Evolutionary conservation across 2,113 vertebrate species (phyloP).

Genomic region (Chlamydotis undulata): DNA sequence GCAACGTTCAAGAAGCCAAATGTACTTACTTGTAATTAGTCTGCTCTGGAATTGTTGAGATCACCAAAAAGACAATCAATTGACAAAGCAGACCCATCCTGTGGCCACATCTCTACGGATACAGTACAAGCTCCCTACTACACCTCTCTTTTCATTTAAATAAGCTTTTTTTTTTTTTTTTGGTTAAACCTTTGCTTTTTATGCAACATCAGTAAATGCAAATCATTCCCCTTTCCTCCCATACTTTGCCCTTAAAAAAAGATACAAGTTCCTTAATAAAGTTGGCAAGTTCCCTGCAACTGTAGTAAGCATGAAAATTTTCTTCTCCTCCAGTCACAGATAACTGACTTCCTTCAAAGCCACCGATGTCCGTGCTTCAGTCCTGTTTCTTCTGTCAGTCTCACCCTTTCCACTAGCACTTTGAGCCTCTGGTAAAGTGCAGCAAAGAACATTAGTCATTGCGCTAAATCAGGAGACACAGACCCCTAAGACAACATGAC

Average conservation of each 20-base stretch:
- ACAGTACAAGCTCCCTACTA: not conserved
- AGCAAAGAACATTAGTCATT: not conserved
- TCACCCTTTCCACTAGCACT: not conserved
- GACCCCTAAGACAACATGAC: not conserved
- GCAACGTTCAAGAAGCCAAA: not conserved
- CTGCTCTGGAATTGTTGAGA: not conserved
- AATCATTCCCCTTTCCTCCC: not conserved
- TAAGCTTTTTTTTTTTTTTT: not conserved
- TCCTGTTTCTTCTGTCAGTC: not conserved
- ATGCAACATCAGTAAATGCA: not conserved
- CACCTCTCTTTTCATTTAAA: not conserved
- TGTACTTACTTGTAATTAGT: not conserved
- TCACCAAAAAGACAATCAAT: not conserved
- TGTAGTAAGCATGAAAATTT: not conserved
- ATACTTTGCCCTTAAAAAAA: not conserved
- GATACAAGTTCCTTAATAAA: not conserved
- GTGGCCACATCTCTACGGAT: not conserved
- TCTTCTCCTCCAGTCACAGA: not conserved
- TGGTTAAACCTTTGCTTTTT: not conserved
- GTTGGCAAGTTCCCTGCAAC: not conserved
- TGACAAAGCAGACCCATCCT: not conserved
- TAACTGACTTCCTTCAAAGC: not conserved
- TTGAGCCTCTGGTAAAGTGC: not conserved
- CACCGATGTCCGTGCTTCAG: accelerated
- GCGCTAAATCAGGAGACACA: not conserved